Evolutionary conservation across 2,113 vertebrate genomes (phyloP).

Genomic region (Xiphias gladius): DNA sequence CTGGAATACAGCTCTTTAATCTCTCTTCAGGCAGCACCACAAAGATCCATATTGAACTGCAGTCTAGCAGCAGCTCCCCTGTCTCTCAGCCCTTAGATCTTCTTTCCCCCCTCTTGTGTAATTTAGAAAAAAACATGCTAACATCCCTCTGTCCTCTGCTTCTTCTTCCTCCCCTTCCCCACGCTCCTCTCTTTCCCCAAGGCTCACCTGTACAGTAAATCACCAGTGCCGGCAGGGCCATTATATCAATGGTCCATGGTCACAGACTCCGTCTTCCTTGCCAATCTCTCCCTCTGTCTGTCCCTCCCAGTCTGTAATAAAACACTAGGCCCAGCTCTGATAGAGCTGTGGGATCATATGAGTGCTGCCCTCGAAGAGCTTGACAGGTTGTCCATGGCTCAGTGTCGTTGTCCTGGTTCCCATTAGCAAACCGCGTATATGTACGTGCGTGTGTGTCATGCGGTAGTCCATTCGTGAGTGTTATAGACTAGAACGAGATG

Average conservation of each 20-base stretch:
- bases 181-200: conserved; percentile 13
- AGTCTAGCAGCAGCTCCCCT: conserved; percentile 55
- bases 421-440: conserved; percentile 68
- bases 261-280: conserved; percentile 59
- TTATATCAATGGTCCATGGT: conserved; percentile 76
- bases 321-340: conserved; percentile 75
- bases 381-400: conserved; percentile 79
- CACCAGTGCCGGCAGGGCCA: conserved; percentile 60
- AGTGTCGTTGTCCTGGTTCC: conserved; percentile 69
- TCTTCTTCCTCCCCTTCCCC: not conserved
- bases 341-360: conserved; percentile 81
- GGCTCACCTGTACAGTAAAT: conserved; percentile 75
- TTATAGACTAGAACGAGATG: conserved; percentile 55
- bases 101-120: conserved; percentile 62
- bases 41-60: conserved; percentile 74
- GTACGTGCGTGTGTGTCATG: conserved; percentile 12
- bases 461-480: conserved; percentile 28
- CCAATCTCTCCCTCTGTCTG: conserved; percentile 58
- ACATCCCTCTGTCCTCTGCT: conserved; percentile 47
- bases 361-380: conserved; percentile 75
- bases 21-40: conserved; percentile 68
- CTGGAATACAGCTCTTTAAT: conserved; percentile 68
- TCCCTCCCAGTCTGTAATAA: conserved; percentile 74
- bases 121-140: conserved; percentile 50
- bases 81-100: conserved; percentile 68